Percentiles rank a stretch among this genome's conserved stretches.
These are phyloP conservation scores for Xanthia togata DNA, from an alignment of 2,888 invertebrate species.

Conservation along the genomic window DNA sequence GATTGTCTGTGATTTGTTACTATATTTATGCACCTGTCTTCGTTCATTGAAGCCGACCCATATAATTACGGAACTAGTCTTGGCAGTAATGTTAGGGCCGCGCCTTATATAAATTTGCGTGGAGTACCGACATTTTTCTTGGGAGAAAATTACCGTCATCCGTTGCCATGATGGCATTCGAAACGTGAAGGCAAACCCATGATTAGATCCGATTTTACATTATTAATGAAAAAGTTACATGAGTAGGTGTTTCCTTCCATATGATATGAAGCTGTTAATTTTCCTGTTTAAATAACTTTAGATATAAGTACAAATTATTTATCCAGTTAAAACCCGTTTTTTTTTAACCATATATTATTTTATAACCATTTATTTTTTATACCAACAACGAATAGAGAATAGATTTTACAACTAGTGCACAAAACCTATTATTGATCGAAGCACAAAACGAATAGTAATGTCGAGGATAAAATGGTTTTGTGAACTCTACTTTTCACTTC, in stretches of 20 bases:
- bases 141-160: constrained; percentile 31
- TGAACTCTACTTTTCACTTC: no score
- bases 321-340: background rate
- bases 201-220: background rate
- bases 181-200: constrained; percentile 14
- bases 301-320: background rate
- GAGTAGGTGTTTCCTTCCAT: background rate
- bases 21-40: constrained; percentile 27
- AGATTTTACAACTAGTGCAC: no score
- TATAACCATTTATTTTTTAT: no score
- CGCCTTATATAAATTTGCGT: constrained; percentile 21
- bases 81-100: constrained; percentile 24
- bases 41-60: constrained; percentile 1
- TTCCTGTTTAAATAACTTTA: constrained; percentile 30
- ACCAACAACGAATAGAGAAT: background rate
- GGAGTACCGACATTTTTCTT: constrained; percentile 39
- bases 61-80: constrained; percentile 51
- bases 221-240: background rate
- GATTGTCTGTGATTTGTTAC: constrained; percentile 9
- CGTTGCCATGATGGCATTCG: constrained; percentile 9
- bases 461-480: no score
- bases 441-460: no score
- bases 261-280: background rate
- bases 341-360: no score
- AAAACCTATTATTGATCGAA: no score